Evolutionary conservation across 2,888 invertebrate genomes (phyloP).

Genomic region (Periphyllus acericola): DNA sequence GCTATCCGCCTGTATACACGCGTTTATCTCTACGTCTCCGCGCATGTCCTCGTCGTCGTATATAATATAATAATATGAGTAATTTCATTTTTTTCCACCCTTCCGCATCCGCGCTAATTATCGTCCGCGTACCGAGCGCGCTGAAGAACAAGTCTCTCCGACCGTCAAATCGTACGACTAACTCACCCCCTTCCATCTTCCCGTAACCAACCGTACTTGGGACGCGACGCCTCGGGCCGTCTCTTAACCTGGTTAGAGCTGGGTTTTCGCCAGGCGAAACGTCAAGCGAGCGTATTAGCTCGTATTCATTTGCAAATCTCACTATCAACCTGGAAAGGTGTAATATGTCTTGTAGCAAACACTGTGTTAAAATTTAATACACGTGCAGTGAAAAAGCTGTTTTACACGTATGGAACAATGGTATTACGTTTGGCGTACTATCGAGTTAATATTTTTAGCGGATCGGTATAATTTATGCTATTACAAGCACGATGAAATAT

Average conservation of each 20-base stretch:
- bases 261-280: neutral
- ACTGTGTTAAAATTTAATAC: too few species aligned
- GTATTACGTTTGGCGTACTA: too few species aligned
- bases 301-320: neutral
- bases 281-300: neutral
- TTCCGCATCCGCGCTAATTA: neutral
- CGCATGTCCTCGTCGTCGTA: neutral
- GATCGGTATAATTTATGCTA: too few species aligned
- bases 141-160: neutral
- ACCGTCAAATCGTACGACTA: neutral
- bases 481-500: too few species aligned
- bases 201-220: neutral
- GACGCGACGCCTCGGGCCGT: neutral
- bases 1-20: neutral
- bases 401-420: too few species aligned
- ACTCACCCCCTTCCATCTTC: neutral
- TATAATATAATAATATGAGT: conserved; percentile 19
- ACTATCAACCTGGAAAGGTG: too few species aligned
- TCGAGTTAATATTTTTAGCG: too few species aligned
- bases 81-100: conserved; percentile 31
- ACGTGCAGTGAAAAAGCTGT: too few species aligned
- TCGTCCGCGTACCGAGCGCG: neutral
- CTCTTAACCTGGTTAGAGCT: conserved; percentile 23
- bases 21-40: neutral
- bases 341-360: too few species aligned